A percentile compares a stretch with the other conserved stretches of the same genome.
Conservation (phyloP, 2,797 vertebrate genomes). For the Phrynocephalus guinanensis region DNA sequence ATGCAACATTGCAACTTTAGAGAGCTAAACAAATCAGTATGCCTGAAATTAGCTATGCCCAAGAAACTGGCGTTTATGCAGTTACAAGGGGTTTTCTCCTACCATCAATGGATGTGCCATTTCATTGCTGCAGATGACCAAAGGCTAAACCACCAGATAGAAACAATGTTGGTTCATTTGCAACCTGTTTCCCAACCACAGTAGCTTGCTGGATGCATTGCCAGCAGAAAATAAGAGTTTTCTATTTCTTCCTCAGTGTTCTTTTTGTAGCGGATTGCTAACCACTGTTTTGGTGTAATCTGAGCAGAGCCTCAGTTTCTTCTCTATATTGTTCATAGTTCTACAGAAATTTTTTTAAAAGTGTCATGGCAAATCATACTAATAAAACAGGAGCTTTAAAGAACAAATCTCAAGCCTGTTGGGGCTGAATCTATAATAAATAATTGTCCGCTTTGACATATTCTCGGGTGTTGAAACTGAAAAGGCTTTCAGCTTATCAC, state of each 20-base stretch:
- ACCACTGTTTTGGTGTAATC: neutral
- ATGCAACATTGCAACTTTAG: neutral
- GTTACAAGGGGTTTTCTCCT: neutral
- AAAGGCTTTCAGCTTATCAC: neutral
- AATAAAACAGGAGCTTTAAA: neutral
- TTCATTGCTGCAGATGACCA: neutral
- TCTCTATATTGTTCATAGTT: neutral
- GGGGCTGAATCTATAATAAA: neutral
- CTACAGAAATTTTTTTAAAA: neutral
- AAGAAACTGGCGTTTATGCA: neutral
- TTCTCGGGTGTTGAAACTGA: slow-evolving; percentile 3
- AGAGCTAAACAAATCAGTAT: neutral
- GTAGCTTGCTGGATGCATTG: neutral
- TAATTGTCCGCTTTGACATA: neutral
- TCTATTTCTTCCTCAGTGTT: neutral
- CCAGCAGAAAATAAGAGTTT: neutral
- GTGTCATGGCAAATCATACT: neutral
- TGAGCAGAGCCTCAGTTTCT: neutral
- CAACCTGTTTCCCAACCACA: neutral
- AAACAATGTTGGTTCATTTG: neutral
- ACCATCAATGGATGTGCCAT: neutral
- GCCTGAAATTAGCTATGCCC: neutral
- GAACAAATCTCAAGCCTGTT: neutral
- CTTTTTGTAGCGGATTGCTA: neutral
- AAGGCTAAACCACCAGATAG: neutral